A percentile compares a stretch with the other conserved stretches of the same genome.
Conservation (phyloP, 2,797 vertebrate genomes). For the Toxotes lorentzi region DNA sequence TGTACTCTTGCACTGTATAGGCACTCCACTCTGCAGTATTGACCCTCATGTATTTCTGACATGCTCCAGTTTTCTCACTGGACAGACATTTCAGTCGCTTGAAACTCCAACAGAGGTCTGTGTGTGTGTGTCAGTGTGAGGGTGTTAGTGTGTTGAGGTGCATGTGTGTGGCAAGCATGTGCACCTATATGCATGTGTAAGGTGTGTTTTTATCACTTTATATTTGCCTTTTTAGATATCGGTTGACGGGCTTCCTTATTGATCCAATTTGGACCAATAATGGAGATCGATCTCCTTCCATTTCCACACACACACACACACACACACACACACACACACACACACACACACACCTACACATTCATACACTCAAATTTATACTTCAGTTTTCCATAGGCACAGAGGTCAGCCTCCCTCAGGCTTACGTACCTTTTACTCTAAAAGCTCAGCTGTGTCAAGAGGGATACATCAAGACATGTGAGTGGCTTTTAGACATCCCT, state of each 20-base stretch:
- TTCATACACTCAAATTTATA: slow-evolving; percentile 61
- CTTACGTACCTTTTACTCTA: slow-evolving; percentile 76
- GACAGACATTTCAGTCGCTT: slow-evolving; percentile 43
- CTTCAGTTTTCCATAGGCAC: slow-evolving; percentile 68
- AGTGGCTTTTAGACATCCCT: slow-evolving; percentile 81
- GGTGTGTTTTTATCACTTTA: slow-evolving; percentile 47
- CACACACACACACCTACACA: slow-evolving; percentile 9
- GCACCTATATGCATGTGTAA: slow-evolving; percentile 19
- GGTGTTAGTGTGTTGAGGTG: neutral
- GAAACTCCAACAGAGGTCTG: neutral
- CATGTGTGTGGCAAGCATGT: neutral
- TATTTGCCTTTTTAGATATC: slow-evolving; percentile 32
- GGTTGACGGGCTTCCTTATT: slow-evolving; percentile 44
- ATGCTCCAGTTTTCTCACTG: slow-evolving; percentile 37
- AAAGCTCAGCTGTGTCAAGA: slow-evolving; percentile 74
- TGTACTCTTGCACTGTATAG: slow-evolving; percentile 22
- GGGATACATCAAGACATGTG: slow-evolving; percentile 67
- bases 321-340: slow-evolving; percentile 17
- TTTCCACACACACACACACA: slow-evolving; percentile 15
- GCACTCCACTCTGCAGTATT: slow-evolving; percentile 29
- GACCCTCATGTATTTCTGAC: slow-evolving; percentile 57
- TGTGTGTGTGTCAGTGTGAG: slow-evolving; percentile 12
- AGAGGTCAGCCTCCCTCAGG: slow-evolving; percentile 69
- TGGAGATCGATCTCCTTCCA: slow-evolving; percentile 57
- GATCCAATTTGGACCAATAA: slow-evolving; percentile 68